These are phyloP conservation scores for Orchesella cincta DNA, from an alignment of 1,140 invertebrate species.

Conservation along the genomic window DNA sequence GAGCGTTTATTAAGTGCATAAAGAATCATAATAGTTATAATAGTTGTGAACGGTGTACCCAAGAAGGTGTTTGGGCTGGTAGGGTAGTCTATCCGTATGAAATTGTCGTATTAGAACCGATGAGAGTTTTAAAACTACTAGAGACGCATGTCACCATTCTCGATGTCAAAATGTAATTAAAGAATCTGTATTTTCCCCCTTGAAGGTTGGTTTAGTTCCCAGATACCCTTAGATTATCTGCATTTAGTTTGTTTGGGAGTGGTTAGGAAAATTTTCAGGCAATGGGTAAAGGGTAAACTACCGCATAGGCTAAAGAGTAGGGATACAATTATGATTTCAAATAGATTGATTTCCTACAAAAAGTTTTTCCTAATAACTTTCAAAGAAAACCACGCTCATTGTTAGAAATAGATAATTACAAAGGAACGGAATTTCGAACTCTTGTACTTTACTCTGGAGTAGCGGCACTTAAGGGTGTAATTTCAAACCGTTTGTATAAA, in stretches of 20 bases:
- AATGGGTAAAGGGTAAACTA: constrained; percentile 20
- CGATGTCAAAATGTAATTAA: no score
- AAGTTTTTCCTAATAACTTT: constrained; percentile 36
- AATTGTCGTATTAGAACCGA: neutral
- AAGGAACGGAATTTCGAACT: constrained; percentile 31
- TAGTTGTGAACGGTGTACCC: neutral
- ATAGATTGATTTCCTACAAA: neutral
- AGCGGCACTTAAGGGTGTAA: neutral
- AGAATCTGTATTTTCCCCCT: constrained; percentile 20
- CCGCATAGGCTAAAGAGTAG: neutral
- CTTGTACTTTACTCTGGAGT: constrained; percentile 44
- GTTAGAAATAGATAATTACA: constrained; percentile 33
- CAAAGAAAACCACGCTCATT: constrained; percentile 33
- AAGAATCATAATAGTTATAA: constrained; percentile 11
- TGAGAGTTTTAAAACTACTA: neutral
- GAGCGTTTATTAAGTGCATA: neutral
- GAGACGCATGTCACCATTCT: constrained; percentile 19
- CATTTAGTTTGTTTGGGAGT: constrained; percentile 42
- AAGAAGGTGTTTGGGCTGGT: neutral
- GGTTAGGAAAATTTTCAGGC: constrained; percentile 38
- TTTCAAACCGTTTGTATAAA: neutral
- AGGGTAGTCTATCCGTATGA: neutral
- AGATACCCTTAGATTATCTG: constrained; percentile 49
- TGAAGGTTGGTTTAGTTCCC: constrained; percentile 37
- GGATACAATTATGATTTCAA: constrained; percentile 5